These are phyloP conservation scores for Lutjanus erythropterus DNA, from an alignment of 2,113 vertebrate species.

Conservation along the genomic window DNA sequence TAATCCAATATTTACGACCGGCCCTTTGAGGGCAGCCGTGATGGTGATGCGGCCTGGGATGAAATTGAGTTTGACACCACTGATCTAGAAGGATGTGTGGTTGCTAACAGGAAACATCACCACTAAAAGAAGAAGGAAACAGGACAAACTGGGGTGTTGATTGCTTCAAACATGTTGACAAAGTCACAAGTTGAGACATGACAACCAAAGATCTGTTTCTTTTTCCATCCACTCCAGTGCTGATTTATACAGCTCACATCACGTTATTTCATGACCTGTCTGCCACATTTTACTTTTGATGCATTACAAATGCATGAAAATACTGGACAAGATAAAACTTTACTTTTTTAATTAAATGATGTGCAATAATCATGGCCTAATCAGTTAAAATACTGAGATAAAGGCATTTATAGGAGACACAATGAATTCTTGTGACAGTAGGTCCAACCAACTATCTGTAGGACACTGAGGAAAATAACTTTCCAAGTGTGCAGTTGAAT, in stretches of 20 bases:
- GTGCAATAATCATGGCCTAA: not conserved
- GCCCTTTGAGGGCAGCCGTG: too few relatives aligned
- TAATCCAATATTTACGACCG: too few relatives aligned
- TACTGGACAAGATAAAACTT: not conserved
- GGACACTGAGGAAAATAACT: not conserved
- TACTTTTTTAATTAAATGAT: not conserved
- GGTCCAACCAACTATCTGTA: too few relatives aligned
- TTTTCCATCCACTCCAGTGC: not conserved
- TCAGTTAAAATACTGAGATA: not conserved
- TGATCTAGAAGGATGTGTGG: too few relatives aligned
- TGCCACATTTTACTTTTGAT: not conserved
- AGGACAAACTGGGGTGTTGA: not conserved
- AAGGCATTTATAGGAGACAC: not conserved
- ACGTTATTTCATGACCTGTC: not conserved
- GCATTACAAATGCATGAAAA: not conserved
- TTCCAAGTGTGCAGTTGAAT: too few relatives aligned
- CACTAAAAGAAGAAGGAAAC: not conserved
- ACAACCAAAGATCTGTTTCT: not conserved
- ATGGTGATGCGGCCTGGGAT: too few relatives aligned
- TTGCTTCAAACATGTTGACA: slow-evolving; percentile 7
- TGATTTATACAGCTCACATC: not conserved
- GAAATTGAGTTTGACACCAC: too few relatives aligned
- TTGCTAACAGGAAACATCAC: not conserved
- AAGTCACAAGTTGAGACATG: not conserved
- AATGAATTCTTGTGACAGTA: not conserved